Percentiles rank a stretch among this genome's conserved stretches.
Evolutionary conservation across 1,140 invertebrate species (phyloP).

Genomic region (Eueides isabella): DNA sequence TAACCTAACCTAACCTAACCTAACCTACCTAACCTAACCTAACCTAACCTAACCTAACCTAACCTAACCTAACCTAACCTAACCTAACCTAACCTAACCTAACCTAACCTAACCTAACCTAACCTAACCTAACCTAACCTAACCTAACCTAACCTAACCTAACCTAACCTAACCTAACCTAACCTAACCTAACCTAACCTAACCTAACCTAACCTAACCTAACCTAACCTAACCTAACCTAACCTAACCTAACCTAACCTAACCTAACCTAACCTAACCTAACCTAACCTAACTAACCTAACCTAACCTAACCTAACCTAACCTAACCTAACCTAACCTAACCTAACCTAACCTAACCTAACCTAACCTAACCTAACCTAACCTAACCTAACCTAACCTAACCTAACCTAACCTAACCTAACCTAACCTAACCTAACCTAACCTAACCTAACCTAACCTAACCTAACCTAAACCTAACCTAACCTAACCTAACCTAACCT

Average conservation of each 20-base stretch:
- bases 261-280: constrained; percentile 34
- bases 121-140: constrained; percentile 50
- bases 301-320: constrained; percentile 25
- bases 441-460: constrained; percentile 26
- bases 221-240: constrained; percentile 26
- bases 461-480: too few relatives aligned
- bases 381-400: constrained; percentile 21
- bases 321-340: constrained; percentile 22
- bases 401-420: constrained; percentile 31
- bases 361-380: constrained; percentile 22
- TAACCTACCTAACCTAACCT: constrained; percentile 46
- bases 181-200: constrained; percentile 16
- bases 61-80: constrained; percentile 45
- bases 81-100: constrained; percentile 19
- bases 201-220: constrained; percentile 19
- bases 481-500: constrained; percentile 31
- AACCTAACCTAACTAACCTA: constrained; percentile 40
- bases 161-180: constrained; percentile 50
- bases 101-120: constrained; percentile 38
- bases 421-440: constrained; percentile 28
- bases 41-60: constrained; percentile 50
- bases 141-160: constrained; percentile 53
- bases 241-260: constrained; percentile 36
- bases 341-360: constrained; percentile 25
- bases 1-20: too few relatives aligned